phyloP scores from a whole-genome alignment of 2,113 vertebrate genomes.

The Bujurquina vittata region DNA sequence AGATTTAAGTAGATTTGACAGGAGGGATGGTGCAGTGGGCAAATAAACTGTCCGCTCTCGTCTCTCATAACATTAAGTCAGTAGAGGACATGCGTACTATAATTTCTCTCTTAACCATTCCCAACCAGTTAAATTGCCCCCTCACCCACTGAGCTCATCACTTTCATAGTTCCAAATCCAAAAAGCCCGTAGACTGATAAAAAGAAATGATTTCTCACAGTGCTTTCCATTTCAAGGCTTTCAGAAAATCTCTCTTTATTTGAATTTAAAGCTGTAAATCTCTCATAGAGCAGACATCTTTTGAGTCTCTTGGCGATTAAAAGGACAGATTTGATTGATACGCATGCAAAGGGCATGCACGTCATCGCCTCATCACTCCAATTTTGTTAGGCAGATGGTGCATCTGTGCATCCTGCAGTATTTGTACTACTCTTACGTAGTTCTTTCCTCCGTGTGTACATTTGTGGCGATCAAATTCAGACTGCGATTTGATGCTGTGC shows the following conservation, averaged over 20 bases:
- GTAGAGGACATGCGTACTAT: not conserved
- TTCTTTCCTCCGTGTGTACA: not conserved
- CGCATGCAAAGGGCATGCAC: not conserved
- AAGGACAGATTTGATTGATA: conserved; percentile 14
- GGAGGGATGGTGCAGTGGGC: not conserved
- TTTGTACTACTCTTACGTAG: not conserved
- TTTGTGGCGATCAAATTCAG: not conserved
- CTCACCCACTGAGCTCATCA: not conserved
- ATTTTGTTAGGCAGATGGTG: conserved; percentile 14
- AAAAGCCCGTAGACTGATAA: conserved; percentile 2
- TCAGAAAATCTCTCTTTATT: conserved; percentile 23
- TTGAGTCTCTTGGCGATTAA: conserved; percentile 6
- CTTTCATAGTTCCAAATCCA: not conserved
- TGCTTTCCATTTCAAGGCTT: conserved; percentile 24
- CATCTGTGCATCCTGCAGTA: not conserved
- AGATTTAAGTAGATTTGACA: conserved; percentile 19
- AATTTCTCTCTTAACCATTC: not conserved
- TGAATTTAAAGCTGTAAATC: conserved; percentile 46
- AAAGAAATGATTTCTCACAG: conserved; percentile 30
- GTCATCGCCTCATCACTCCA: conserved; percentile 13
- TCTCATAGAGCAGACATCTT: not conserved
- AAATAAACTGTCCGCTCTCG: not conserved
- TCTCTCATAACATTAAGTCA: not conserved
- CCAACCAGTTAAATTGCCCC: not conserved
- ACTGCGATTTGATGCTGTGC: not conserved